Evolutionary conservation across 1,140 invertebrate species (phyloP).

Genomic region (roundworm (Caenorhabditis elegans)): DNA sequence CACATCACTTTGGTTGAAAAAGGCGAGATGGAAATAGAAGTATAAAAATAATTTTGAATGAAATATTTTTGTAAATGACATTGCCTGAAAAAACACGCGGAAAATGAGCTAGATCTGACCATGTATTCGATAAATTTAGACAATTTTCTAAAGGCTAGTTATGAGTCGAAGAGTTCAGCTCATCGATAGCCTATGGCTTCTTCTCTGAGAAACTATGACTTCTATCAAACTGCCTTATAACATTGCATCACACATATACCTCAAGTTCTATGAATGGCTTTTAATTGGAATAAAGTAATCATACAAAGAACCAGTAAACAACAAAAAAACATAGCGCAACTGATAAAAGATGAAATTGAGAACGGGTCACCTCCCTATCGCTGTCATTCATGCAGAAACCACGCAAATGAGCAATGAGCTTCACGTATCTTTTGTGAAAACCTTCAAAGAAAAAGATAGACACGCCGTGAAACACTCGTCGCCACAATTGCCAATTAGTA

Average conservation of each 20-base stretch:
- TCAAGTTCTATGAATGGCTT: neutral
- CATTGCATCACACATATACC: neutral
- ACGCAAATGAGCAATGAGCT: conserved; percentile 18
- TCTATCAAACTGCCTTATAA: neutral
- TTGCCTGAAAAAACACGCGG: no score
- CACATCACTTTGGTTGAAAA: no score
- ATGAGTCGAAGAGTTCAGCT: conserved; percentile 2
- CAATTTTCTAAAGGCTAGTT: neutral
- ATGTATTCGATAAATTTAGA: no score
- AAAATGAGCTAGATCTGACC: no score
- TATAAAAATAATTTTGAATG: no score
- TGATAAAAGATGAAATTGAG: conserved; percentile 12
- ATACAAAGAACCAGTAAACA: no score
- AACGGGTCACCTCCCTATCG: neutral
- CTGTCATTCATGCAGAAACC: conserved; percentile 14
- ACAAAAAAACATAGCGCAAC: neutral
- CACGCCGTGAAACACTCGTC: neutral
- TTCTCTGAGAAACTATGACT: neutral
- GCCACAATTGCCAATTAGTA: neutral
- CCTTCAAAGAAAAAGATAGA: neutral
- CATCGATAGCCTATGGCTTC: neutral
- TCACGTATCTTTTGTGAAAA: neutral
- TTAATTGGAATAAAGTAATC: neutral
- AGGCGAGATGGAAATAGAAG: no score
- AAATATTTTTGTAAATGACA: no score